Conservation (phyloP, 2,797 vertebrate genomes). For the Cryptoblepharus egeriae region DNA sequence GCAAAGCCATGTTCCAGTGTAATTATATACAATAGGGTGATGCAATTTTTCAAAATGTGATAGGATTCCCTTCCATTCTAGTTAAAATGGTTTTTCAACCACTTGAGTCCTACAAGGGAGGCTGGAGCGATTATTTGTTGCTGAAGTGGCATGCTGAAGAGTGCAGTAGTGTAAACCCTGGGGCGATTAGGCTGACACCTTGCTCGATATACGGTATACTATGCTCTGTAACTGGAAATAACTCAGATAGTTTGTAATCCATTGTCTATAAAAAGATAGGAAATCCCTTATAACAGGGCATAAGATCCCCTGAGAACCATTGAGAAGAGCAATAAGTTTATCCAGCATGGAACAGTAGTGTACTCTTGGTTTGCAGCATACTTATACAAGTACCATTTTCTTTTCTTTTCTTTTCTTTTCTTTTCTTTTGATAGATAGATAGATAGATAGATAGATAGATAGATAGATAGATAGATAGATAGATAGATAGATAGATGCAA, state of each 20-base stretch:
- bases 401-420: too few relatives aligned
- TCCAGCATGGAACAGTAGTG: accelerated
- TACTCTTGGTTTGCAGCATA: not conserved
- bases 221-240: constrained; percentile 15
- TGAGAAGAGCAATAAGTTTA: constrained; percentile 9
- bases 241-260: not conserved
- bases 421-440: too few relatives aligned
- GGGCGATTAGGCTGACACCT: constrained; percentile 14
- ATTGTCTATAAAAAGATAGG: constrained; percentile 16
- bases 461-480: too few relatives aligned
- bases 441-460: too few relatives aligned
- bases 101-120: not conserved
- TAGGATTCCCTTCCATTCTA: constrained; percentile 33
- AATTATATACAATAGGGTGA: constrained; percentile 21
- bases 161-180: not conserved
- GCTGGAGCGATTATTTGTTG: not conserved
- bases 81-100: constrained; percentile 44
- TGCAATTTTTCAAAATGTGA: constrained; percentile 19
- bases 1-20: not conserved
- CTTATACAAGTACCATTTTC: constrained; percentile 12
- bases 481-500: too few relatives aligned
- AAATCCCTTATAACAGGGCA: not conserved
- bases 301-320: not conserved
- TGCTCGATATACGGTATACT: constrained; percentile 2
- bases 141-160: constrained; percentile 20